Percentiles rank a stretch among this genome's conserved stretches.
Evolutionary conservation across 2,888 invertebrate species (phyloP).

Genomic region (Stenichneumon culpator): DNA sequence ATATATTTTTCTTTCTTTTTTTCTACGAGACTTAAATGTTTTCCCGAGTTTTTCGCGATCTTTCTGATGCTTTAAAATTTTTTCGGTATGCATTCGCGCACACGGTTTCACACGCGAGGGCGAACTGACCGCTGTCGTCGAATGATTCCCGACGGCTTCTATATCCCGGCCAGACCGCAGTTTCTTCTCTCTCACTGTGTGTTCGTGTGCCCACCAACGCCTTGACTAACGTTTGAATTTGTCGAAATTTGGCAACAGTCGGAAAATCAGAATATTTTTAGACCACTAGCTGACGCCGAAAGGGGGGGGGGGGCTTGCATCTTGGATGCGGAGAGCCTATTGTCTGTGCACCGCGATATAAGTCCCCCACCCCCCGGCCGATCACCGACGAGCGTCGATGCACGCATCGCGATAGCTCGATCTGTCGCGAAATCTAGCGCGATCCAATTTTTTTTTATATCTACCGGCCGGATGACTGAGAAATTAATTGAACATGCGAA

Average conservation of each 20-base stretch:
- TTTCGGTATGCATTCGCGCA: slow-evolving; percentile 61
- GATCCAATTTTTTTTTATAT: slow-evolving; percentile 17
- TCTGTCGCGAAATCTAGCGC: not conserved
- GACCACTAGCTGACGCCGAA: slow-evolving; percentile 71
- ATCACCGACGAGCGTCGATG: slow-evolving; percentile 44
- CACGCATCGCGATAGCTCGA: slow-evolving; percentile 2
- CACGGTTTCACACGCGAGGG: slow-evolving; percentile 39
- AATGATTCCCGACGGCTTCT: slow-evolving; percentile 48
- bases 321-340: slow-evolving; percentile 67
- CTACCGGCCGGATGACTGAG: not conserved
- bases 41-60: slow-evolving; percentile 5
- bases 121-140: slow-evolving; percentile 62
- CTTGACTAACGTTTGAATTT: slow-evolving; percentile 74
- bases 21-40: slow-evolving; percentile 34
- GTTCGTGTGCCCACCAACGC: slow-evolving; percentile 1
- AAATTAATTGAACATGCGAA: slow-evolving; percentile 54
- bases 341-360: slow-evolving; percentile 69
- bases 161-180: slow-evolving; percentile 18
- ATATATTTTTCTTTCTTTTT: slow-evolving; percentile 15
- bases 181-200: not conserved
- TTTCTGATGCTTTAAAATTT: slow-evolving; percentile 7
- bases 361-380: not conserved
- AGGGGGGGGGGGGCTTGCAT: slow-evolving; percentile 53
- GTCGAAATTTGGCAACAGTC: slow-evolving; percentile 83
- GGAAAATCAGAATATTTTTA: slow-evolving; percentile 82